Evolutionary conservation across 2,888 invertebrate species (phyloP).

Genomic region (Brenthis ino): DNA sequence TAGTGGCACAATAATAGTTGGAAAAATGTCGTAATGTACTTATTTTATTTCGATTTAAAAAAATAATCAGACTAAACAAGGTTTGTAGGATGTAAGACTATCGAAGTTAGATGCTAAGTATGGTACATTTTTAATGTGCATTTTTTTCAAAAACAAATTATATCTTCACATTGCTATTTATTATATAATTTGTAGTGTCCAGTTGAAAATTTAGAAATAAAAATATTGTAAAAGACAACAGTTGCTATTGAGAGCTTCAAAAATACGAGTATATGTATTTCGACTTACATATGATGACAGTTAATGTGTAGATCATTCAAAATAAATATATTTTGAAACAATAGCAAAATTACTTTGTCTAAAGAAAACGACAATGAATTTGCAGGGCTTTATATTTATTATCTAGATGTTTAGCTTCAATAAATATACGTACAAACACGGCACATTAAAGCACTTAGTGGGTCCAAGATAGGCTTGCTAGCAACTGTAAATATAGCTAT

Average conservation of each 20-base stretch:
- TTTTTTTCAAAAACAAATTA: too few species aligned
- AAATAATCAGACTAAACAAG: too few species aligned
- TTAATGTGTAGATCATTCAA: too few species aligned
- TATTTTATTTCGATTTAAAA: too few species aligned
- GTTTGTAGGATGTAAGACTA: too few species aligned
- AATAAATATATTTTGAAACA: too few species aligned
- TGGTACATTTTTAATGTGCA: not conserved
- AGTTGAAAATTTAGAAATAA: not conserved
- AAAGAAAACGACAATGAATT: too few species aligned
- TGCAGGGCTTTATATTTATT: not conserved
- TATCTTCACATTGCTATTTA: not conserved
- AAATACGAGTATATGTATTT: not conserved
- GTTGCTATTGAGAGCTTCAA: not conserved
- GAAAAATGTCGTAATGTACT: too few species aligned
- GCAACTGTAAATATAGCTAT: slow-evolving; percentile 45
- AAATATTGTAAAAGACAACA: not conserved
- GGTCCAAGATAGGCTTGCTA: slow-evolving; percentile 48
- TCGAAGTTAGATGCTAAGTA: not conserved
- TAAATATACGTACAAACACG: slow-evolving; percentile 37
- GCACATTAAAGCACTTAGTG: slow-evolving; percentile 49
- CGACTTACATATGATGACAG: too few species aligned
- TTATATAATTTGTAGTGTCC: not conserved
- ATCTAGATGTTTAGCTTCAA: slow-evolving; percentile 16
- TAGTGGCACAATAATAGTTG: too few species aligned
- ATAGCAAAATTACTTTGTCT: too few species aligned